phyloP scores from a whole-genome alignment of 2,888 invertebrate species.

The Ormyrus pomaceus region DNA sequence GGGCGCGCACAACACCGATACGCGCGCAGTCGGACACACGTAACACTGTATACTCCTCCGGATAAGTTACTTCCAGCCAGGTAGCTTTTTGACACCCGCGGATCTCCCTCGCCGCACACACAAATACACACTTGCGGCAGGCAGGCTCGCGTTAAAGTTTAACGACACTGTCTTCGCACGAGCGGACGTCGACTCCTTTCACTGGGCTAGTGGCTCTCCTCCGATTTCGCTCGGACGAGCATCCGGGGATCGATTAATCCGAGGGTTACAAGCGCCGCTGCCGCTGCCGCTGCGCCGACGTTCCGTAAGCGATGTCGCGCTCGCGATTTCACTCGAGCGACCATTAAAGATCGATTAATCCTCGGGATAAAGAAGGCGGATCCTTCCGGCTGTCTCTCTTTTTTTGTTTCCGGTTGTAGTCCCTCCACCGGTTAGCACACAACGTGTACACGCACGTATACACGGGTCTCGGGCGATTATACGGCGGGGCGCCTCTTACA shows the following conservation, averaged over 20 bases:
- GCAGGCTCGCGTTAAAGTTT: neutral
- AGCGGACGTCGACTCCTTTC: neutral
- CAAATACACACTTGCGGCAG: neutral
- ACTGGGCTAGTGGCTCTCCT: neutral
- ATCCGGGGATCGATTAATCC: neutral
- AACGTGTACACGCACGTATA: neutral
- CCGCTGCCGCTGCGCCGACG: neutral
- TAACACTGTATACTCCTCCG: neutral
- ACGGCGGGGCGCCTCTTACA: conserved; percentile 13
- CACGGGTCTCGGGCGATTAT: no score
- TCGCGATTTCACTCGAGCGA: conserved; percentile 3
- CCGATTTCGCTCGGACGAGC: neutral
- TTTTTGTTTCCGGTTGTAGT: no score
- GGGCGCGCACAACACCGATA: neutral
- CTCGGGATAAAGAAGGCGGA: neutral
- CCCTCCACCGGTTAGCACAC: neutral
- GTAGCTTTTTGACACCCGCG: neutral
- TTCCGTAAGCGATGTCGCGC: neutral
- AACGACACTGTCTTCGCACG: neutral
- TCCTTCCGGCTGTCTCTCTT: no score
- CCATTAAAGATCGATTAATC: conserved; percentile 15
- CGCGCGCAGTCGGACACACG: neutral
- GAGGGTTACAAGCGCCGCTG: neutral
- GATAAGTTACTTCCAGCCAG: neutral
- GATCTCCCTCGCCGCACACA: neutral